Evolutionary conservation across 1,140 invertebrate species (phyloP).

Genomic region (Drosophila lowei): DNA sequence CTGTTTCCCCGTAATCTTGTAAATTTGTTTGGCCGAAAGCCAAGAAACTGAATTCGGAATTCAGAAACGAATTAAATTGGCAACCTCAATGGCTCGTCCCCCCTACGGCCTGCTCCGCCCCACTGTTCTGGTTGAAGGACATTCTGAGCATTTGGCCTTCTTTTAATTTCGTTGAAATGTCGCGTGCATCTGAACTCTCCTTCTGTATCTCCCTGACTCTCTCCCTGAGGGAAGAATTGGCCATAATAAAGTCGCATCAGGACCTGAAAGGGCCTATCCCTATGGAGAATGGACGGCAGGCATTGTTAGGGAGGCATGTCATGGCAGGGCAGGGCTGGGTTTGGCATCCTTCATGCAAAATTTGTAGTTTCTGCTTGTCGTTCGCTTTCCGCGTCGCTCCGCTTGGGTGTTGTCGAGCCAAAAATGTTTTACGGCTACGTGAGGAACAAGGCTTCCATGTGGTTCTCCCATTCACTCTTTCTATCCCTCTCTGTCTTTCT

Average conservation of each 20-base stretch:
- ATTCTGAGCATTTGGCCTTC: constrained; percentile 32
- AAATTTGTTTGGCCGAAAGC: constrained; percentile 58
- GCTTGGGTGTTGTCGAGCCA: constrained; percentile 18
- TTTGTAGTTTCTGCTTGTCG: constrained; percentile 48
- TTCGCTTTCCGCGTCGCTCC: constrained; percentile 14
- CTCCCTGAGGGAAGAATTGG: constrained; percentile 24
- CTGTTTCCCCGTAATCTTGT: constrained; percentile 26
- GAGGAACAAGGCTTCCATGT: constrained; percentile 24
- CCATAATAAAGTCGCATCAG: constrained; percentile 44
- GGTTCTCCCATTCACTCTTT: constrained; percentile 1
- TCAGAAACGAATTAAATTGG: constrained; percentile 55
- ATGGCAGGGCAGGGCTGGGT: neutral
- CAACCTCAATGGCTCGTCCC: constrained; percentile 27
- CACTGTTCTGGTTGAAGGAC: constrained; percentile 25
- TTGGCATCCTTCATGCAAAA: constrained; percentile 31
- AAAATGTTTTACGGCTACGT: constrained; percentile 63
- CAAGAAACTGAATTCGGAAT: constrained; percentile 43
- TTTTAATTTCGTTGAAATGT: constrained; percentile 61
- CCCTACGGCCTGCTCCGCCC: neutral
- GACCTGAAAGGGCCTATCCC: constrained; percentile 27
- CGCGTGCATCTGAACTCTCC: constrained; percentile 43
- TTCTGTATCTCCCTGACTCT: constrained; percentile 5
- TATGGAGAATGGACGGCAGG: neutral
- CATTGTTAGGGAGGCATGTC: neutral
- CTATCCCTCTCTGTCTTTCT: neutral